These are phyloP conservation scores for Entomobrya multifasciata DNA, from an alignment of 2,888 invertebrate species.

Conservation along the genomic window DNA sequence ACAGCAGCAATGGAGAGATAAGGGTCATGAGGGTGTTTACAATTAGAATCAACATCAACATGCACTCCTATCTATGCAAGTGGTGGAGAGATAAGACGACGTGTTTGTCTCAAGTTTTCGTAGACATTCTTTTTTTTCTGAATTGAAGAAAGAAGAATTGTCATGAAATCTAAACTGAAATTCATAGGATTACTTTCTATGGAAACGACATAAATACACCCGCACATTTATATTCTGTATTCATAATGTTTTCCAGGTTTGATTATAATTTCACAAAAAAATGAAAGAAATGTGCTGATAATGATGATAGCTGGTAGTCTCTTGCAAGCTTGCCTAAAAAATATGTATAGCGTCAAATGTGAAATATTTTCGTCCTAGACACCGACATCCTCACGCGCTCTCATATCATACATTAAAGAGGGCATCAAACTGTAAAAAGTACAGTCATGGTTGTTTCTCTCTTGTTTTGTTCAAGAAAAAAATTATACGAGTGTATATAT, in stretches of 20 bases:
- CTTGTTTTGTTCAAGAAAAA: slow-evolving; percentile 8
- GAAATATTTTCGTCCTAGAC: slow-evolving; percentile 8
- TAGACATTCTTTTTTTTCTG: not conserved
- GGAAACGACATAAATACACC: not conserved
- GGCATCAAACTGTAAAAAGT: slow-evolving; percentile 70
- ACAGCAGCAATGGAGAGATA: slow-evolving; percentile 20
- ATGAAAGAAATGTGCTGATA: not conserved
- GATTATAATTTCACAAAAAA: not conserved
- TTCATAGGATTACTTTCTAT: not conserved
- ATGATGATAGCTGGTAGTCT: not conserved
- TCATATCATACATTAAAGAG: slow-evolving; percentile 57
- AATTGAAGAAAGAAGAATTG: not conserved
- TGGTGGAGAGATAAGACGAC: slow-evolving; percentile 23
- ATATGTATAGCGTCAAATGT: slow-evolving; percentile 1
- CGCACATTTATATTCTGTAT: not conserved
- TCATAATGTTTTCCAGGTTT: not conserved
- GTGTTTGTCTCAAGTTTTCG: not conserved
- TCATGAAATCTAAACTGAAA: not conserved
- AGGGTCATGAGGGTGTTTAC: slow-evolving; percentile 67
- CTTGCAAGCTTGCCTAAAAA: no score
- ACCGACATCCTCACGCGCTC: slow-evolving; percentile 23
- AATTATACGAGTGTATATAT: slow-evolving; percentile 19
- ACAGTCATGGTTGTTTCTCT: slow-evolving; percentile 29
- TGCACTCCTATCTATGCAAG: slow-evolving; percentile 44
- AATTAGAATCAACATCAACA: slow-evolving; percentile 33